These are phyloP conservation scores for Drosophila merina DNA, from an alignment of 2,888 invertebrate species.

Conservation along the genomic window DNA sequence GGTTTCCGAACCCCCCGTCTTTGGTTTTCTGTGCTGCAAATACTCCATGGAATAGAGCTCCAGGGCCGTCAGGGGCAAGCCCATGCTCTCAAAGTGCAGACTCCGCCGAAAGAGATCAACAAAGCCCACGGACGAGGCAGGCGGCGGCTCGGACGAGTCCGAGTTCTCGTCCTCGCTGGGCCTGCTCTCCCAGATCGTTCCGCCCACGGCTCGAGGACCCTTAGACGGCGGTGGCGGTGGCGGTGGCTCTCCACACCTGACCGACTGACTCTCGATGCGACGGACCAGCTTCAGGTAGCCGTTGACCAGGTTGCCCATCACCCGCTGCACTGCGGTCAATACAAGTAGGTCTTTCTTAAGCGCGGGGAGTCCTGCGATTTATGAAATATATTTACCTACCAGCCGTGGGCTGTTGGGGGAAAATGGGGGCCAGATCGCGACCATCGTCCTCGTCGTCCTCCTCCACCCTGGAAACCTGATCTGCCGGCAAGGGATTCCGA, in stretches of 20 bases:
- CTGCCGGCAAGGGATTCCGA: neutral
- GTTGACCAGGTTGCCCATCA: constrained; percentile 4
- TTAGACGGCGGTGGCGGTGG: too few relatives aligned
- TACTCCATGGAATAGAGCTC: constrained; percentile 42
- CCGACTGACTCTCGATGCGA: constrained; percentile 12
- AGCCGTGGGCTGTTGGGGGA: neutral
- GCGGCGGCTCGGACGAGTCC: neutral
- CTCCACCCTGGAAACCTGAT: neutral
- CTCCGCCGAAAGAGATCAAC: constrained; percentile 37
- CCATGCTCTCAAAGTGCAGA: constrained; percentile 36
- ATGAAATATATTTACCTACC: neutral
- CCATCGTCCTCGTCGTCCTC: neutral
- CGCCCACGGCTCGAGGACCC: neutral
- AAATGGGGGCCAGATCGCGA: neutral
- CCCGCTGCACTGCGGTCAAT: neutral
- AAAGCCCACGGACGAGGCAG: constrained; percentile 24
- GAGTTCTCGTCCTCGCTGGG: neutral
- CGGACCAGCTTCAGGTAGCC: constrained; percentile 25
- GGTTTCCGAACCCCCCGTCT: neutral
- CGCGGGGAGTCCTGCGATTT: neutral
- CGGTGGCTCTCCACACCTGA: neutral
- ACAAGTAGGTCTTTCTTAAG: neutral
- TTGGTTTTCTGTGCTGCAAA: neutral
- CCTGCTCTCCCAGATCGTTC: neutral
- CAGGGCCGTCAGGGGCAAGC: constrained; percentile 28